Evolutionary conservation across 1,140 invertebrate genomes (phyloP).

Genomic region (Popillia japonica): DNA sequence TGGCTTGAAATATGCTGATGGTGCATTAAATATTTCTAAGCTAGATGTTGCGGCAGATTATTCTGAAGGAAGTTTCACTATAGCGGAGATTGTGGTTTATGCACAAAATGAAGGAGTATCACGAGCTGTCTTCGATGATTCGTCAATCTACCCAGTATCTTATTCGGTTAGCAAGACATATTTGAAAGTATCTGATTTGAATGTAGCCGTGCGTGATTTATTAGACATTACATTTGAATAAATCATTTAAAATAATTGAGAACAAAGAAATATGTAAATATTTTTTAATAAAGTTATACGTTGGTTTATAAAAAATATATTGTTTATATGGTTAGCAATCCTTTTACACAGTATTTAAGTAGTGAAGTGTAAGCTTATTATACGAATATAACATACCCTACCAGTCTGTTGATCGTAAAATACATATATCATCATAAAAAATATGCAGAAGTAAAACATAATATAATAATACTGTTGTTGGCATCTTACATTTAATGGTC

Average conservation of each 20-base stretch:
- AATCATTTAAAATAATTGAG: background rate
- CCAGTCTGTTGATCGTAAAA: too few relatives aligned
- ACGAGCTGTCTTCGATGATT: background rate
- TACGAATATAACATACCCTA: too few relatives aligned
- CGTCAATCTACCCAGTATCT: background rate
- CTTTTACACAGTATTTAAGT: too few relatives aligned
- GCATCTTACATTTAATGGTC: too few relatives aligned
- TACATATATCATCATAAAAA: too few relatives aligned
- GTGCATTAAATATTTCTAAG: background rate
- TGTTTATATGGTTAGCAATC: too few relatives aligned
- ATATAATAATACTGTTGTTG: too few relatives aligned
- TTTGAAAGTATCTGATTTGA: background rate
- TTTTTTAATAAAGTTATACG: too few relatives aligned
- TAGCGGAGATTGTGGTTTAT: background rate
- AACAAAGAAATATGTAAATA: too few relatives aligned
- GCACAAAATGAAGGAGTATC: background rate
- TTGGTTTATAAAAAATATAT: too few relatives aligned
- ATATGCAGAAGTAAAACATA: too few relatives aligned
- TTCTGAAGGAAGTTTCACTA: constrained; percentile 66
- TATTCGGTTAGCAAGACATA: background rate
- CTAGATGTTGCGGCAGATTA: background rate
- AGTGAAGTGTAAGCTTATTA: too few relatives aligned
- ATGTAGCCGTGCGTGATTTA: background rate
- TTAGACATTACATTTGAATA: background rate
- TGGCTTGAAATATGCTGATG: background rate